Base-by-base conservation (phyloP, 2,113 vertebrate species). In the Tyto alba region DNA sequence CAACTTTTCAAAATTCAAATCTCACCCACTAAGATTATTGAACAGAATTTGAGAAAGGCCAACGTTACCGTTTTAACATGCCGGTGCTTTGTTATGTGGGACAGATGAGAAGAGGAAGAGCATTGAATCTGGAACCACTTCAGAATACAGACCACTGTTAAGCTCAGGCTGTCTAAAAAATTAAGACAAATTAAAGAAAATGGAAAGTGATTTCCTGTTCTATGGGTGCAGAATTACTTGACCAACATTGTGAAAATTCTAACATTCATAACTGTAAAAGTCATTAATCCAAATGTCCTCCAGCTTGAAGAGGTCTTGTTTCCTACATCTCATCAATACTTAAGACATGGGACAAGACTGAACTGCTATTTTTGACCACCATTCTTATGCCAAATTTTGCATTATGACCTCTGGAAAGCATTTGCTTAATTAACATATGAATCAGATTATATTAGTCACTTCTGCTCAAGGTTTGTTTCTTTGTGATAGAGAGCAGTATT, bases 141-240 rank as follows among this genome's bases (percentile, higher is more conserved):
- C 73, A 72, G 69, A 85, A 87, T 34, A 34, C 5, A 91, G 62
- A 45, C 17, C 17, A 40, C 47, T 41, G 56, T 63, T 72, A 81
- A 87, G 21, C 56, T 89, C n/a, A 21, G 40, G 57, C 60, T 96
- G 93, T 89, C 94, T 72, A 4, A 87, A 91, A 96, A 87, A 87
- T 87, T 72, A 94, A 95, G 86, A 87, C 75, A 66, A 92, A 95
- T 92, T 86, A 63, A 94, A 89, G 76, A 92, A 95, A 92, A 92
- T 56, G 30, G 47, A 87, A 95, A 89, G 60, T 78, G 73, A 92
- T 95, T 95, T 96, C 84, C 77, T 82, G 80, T 84, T 95, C 57
- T 30, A 18, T 27, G 11, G 56, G 64, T 85, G 60, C 43, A 67
- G 47, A 78, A 84, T 75, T 87, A 29, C 40, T 91, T 59, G 47